Evolutionary conservation across 2,797 vertebrate genomes (phyloP), one percentile per base, ranked within the genome.

Genomic region (Cryptoprocta ferox): DNA sequence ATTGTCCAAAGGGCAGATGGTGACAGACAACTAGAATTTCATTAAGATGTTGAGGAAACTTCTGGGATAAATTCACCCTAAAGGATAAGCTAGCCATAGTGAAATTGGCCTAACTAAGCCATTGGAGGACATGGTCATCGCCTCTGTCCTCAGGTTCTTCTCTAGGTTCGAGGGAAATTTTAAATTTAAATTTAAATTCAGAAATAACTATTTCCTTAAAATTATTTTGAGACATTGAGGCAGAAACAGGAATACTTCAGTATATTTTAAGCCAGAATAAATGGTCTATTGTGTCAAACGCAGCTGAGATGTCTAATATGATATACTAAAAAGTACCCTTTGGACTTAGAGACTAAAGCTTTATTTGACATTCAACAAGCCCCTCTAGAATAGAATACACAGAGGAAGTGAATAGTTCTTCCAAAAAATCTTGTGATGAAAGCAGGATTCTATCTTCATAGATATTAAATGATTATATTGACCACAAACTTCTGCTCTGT

Each of bases 251-350:
- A 76, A 70, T 48, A 88, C 11, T 59, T 91, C 24, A 90, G n/a
- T 42, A 26, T 66, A 82, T 89, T 95, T 94, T 91, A 94, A 75
- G 50, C 5, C 45, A 63, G 7, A 94, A 89, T 68, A 97, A 42
- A 66, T 26, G 16, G 9, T 30, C 21, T 81, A 83, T 53, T 76
- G 28, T 80, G 13, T 92, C 61, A 97, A 95, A 78, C 8, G 14
- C 30, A 86, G 45, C 37, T 95, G 42, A 89, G 42, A 93, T 83
- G 90, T 92, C 65, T 71, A 66, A 91, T 26, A 42, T 15, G 59
- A 83, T 14, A 37, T 6, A 75, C 42, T 79, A 15, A 94, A 71
- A 30, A 50, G 3, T 24, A 63, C 0, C 0, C 24, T 85, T 82
- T 59, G 15, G 6, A 75, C 78, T 82, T 94, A 89, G 63, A 86